Evolutionary conservation across 2,888 invertebrate genomes (phyloP), one percentile per base, ranked within the genome.

Genomic region (Lordiphosa andalusiaca): DNA sequence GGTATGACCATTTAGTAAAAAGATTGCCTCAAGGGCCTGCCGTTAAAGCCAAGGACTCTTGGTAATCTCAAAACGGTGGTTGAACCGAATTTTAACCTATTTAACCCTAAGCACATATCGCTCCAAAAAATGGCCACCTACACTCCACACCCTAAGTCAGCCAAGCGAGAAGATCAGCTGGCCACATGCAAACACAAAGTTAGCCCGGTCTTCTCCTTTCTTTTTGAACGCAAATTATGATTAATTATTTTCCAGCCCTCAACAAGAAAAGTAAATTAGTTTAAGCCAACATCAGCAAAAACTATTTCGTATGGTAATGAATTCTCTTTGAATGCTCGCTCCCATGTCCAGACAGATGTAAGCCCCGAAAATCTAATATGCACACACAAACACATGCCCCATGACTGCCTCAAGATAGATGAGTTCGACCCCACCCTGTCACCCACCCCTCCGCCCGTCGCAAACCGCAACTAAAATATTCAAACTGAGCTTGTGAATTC

Each of bases 401-500:
- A 25, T 38, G 50, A 36, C 49, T 44, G 36, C 33, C 41, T 23
- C 23, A 53, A 53, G 52, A 53, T 44, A 38, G 44, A 53, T 44
- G 52, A 39, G 53, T 38, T 21, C 19, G 39, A 25, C 13, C 25
- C 33, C 35, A 13, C 25, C 39, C 21, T 2, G 16, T 16, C 16
- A 16, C 16, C 16, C 25, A 13, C 5, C 39, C 47, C n/a, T n/a
- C 52, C 21, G 39, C 39, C 48, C 56, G 44, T 47, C 33, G 6
- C 25, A 25, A 7, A 25, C 21, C 2, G 12, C 52, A 67, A 56
- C 64, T 74, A 52, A 69, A 65, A 71, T 78, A 82, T 83, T 67
- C 83, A 72, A 67, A 64, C 53, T 50, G 39, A 50, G 49, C 64
- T 74, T 69, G 67, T 69, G 62, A 76, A 74, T 71, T 78, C 61